These are phyloP conservation scores for Hydropsyche tenuis DNA, from an alignment of 1,140 invertebrate species.

Conservation along the genomic window DNA sequence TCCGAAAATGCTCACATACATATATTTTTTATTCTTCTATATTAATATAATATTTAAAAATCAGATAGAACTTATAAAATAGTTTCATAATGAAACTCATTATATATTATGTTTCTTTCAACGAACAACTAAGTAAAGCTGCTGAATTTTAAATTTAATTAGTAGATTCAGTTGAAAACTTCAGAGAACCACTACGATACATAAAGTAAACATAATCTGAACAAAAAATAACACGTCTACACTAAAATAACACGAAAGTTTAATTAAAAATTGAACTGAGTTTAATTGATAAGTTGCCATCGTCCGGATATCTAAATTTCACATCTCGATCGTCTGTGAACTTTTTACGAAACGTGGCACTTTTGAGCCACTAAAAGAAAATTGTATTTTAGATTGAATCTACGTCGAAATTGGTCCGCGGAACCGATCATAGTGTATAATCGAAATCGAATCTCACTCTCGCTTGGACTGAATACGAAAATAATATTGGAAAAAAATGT, in stretches of 20 bases:
- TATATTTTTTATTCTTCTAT: too few relatives aligned
- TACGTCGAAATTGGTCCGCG: not conserved
- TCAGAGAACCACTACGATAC: too few relatives aligned
- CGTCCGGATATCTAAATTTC: not conserved
- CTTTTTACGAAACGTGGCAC: not conserved
- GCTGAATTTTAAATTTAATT: too few relatives aligned
- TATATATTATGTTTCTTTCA: too few relatives aligned
- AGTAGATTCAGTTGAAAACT: too few relatives aligned
- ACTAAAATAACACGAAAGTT: not conserved
- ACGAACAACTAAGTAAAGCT: too few relatives aligned
- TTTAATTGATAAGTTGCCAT: not conserved
- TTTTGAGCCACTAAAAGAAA: conserved; percentile 7
- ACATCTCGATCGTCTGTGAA: conserved; percentile 13
- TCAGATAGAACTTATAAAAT: too few relatives aligned
- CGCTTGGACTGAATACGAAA: not conserved
- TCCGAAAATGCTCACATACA: too few relatives aligned
- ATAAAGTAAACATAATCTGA: not conserved
- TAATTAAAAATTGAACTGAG: not conserved
- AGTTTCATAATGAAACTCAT: too few relatives aligned
- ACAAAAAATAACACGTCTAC: not conserved
- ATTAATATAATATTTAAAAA: too few relatives aligned
- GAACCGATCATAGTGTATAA: not conserved
- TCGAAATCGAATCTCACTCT: conserved; percentile 18
- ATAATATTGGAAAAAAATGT: too few relatives aligned
- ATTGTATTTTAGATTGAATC: conserved; percentile 23